Evolutionary conservation across 2,888 invertebrate genomes (phyloP).

Genomic region (Caenorhabditis becei): DNA sequence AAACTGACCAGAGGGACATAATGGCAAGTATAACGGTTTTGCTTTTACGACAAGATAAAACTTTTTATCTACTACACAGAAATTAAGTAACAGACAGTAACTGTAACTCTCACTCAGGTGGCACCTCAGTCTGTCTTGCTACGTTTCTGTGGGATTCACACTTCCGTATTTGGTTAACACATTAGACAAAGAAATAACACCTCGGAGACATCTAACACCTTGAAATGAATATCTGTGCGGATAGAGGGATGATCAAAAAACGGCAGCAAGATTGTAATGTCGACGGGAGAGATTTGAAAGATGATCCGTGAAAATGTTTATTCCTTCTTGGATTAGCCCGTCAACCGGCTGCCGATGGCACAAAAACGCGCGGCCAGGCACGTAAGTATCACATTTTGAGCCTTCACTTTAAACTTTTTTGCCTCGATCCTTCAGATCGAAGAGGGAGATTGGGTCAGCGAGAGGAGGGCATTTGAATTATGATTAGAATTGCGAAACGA

Average conservation of each 20-base stretch:
- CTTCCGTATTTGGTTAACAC: slow-evolving; percentile 35
- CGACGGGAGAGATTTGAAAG: slow-evolving; percentile 42
- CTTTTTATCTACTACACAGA: slow-evolving; percentile 1
- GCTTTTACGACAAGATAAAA: slow-evolving; percentile 7
- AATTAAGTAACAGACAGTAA: too few relatives aligned
- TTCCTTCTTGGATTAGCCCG: slow-evolving; percentile 54
- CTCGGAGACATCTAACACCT: slow-evolving; percentile 25
- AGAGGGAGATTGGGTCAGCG: slow-evolving; percentile 24
- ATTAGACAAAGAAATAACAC: slow-evolving; percentile 12
- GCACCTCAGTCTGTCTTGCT: too few relatives aligned
- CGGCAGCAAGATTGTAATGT: slow-evolving; percentile 19
- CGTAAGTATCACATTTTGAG: slow-evolving; percentile 55
- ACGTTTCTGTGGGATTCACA: slow-evolving; percentile 25
- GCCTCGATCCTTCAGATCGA: slow-evolving; percentile 14
- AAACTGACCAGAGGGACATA: background rate
- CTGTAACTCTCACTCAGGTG: slow-evolving; percentile 9
- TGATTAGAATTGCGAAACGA: slow-evolving; percentile 48
- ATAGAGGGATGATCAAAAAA: slow-evolving; percentile 12
- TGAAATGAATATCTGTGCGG: slow-evolving; percentile 8
- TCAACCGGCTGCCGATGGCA: slow-evolving; percentile 43
- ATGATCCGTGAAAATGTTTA: slow-evolving; percentile 54
- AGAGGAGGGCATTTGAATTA: slow-evolving; percentile 41
- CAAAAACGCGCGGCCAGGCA: slow-evolving; percentile 52
- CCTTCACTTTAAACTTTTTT: slow-evolving; percentile 55
- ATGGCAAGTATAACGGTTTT: background rate